phyloP scores from a whole-genome alignment of 2,797 vertebrate genomes.

The Cygnus olor region DNA sequence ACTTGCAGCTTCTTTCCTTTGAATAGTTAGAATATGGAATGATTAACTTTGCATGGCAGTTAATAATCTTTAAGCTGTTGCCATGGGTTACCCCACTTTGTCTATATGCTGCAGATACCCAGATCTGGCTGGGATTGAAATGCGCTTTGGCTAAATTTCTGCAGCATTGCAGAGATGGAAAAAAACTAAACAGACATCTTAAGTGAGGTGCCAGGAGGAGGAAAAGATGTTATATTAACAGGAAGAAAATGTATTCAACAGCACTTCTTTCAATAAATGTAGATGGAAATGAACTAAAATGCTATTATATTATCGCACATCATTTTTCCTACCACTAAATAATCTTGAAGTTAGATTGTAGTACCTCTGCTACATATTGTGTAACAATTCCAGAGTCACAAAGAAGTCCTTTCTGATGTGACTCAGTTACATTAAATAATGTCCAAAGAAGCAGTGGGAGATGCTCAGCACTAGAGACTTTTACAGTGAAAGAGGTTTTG shows the following conservation, averaged over 20 bases:
- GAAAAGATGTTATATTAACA: neutral
- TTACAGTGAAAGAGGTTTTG: neutral
- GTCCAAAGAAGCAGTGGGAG: neutral
- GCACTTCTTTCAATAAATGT: neutral
- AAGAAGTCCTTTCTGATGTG: neutral
- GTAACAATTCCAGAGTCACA: neutral
- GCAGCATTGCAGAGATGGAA: neutral
- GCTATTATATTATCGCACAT: neutral
- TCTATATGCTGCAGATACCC: neutral
- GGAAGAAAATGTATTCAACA: neutral
- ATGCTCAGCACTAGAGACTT: neutral
- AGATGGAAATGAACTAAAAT: neutral
- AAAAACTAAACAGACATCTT: neutral
- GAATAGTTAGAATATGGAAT: neutral
- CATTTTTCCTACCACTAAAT: neutral
- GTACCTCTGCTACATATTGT: neutral
- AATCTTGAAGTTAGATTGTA: neutral
- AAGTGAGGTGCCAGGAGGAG: neutral
- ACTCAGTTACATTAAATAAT: neutral
- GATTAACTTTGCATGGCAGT: neutral
- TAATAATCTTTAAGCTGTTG: neutral
- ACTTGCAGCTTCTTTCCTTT: neutral
- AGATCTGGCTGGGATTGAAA: neutral
- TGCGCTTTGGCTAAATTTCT: neutral
- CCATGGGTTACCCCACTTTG: neutral